Conservation (phyloP, 2,888 invertebrate genomes). For the Abscondita cerata region DNA sequence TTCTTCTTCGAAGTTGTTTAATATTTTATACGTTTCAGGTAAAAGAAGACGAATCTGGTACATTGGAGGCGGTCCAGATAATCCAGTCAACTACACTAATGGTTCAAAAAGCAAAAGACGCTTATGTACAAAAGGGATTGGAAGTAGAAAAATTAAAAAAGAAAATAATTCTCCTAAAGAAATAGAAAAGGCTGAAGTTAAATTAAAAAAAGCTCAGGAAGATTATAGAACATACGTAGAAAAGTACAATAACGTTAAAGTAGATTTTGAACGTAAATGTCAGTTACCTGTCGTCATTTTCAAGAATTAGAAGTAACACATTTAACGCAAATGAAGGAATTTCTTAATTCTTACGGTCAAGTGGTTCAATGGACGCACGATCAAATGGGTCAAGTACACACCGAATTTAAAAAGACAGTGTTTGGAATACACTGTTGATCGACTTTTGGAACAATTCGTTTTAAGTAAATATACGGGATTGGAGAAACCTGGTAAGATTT, state of each 20-base stretch:
- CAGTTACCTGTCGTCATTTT: constrained; percentile 89
- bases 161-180: constrained; percentile 92
- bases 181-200: constrained; percentile 90
- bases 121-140: constrained; percentile 82
- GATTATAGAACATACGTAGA: constrained; percentile 92
- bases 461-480: constrained; percentile 91
- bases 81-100: constrained; percentile 90
- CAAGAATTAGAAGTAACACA: constrained; percentile 95
- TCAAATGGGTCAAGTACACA: constrained; percentile 91
- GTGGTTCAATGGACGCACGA: constrained; percentile 89
- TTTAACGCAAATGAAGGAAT: constrained; percentile 93
- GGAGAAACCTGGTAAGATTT: constrained; percentile 83
- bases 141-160: constrained; percentile 89
- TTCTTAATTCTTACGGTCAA: constrained; percentile 87
- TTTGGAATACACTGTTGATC: constrained; percentile 90
- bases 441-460: constrained; percentile 90
- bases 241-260: constrained; percentile 89
- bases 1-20: too few species aligned
- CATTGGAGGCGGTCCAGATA: constrained; percentile 85
- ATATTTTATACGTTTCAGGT: too few species aligned
- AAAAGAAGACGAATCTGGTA: constrained; percentile 93
- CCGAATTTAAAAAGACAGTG: constrained; percentile 93
- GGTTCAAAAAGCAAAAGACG: constrained; percentile 91
- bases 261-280: constrained; percentile 98
- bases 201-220: constrained; percentile 92